A percentile compares a stretch with the other conserved stretches of the same genome.
These are phyloP conservation scores for Pogonomyrmex californicus DNA, from an alignment of 1,140 invertebrate genomes.

Conservation along the genomic window DNA sequence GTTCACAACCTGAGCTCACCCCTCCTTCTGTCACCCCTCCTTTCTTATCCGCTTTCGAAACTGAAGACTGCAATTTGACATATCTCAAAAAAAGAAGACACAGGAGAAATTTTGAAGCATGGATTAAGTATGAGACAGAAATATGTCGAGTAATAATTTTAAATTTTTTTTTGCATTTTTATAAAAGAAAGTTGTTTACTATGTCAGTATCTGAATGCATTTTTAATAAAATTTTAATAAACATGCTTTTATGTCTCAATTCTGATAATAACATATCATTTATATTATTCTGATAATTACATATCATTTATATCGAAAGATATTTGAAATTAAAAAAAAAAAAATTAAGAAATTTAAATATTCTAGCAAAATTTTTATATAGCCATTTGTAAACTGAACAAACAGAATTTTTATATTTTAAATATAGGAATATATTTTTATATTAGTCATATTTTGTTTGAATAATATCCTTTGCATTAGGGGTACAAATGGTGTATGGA, in stretches of 20 bases:
- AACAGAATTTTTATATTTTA: neutral
- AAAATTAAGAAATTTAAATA: neutral
- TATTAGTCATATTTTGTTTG: neutral
- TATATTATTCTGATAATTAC: neutral
- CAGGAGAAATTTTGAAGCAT: neutral
- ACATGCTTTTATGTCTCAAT: neutral
- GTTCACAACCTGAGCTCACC: neutral
- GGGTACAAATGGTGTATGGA: constrained; percentile 99
- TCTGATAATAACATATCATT: neutral
- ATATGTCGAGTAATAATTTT: neutral
- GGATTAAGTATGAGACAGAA: constrained; percentile 19
- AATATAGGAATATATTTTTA: neutral
- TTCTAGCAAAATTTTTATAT: neutral
- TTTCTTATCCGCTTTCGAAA: neutral
- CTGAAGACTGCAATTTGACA: neutral
- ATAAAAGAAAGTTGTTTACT: neutral
- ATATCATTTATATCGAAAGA: neutral
- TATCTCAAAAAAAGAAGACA: neutral
- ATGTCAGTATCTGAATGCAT: neutral
- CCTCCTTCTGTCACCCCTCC: neutral
- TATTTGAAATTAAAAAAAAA: neutral
- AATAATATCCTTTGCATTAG: constrained; percentile 84
- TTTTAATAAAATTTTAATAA: neutral
- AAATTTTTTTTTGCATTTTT: neutral
- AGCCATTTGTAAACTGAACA: neutral